Conservation (phyloP, 2,797 vertebrate species). For the Nyctalus aviator region DNA sequence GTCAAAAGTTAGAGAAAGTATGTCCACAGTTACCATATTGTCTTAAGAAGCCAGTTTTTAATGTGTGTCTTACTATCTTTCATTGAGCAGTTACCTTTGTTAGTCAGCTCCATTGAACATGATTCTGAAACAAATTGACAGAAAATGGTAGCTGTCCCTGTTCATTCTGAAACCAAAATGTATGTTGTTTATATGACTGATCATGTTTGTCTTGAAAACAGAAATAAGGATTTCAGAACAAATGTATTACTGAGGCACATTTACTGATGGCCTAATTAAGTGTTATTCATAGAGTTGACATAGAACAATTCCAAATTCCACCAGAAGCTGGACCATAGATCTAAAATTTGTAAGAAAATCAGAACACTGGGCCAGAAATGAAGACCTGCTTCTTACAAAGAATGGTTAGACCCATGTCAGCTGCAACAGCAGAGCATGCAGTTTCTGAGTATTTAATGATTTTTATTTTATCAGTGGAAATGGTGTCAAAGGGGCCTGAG, state of each 20-base stretch:
- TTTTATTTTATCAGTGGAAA: constrained; percentile 27
- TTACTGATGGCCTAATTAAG: background rate
- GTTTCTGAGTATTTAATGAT: background rate
- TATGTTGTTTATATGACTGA: background rate
- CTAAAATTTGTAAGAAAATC: background rate
- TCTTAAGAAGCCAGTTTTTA: background rate
- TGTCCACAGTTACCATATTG: background rate
- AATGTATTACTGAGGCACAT: background rate
- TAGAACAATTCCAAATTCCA: background rate
- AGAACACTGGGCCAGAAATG: background rate
- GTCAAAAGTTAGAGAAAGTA: constrained; percentile 48
- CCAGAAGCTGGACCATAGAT: background rate
- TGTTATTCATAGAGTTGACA: background rate
- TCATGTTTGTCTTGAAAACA: constrained; percentile 9
- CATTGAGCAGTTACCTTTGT: background rate
- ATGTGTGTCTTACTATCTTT: background rate
- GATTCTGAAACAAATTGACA: background rate
- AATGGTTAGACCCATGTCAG: background rate
- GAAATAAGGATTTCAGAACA: constrained; percentile 22
- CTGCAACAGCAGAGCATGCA: background rate
- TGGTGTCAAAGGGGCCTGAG: background rate
- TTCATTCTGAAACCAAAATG: background rate
- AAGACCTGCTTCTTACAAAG: background rate
- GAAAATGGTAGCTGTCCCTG: background rate
- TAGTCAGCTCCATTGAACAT: background rate